phyloP scores from a whole-genome alignment of 2,113 vertebrate species.

The Brachyhypopomus gauderio region DNA sequence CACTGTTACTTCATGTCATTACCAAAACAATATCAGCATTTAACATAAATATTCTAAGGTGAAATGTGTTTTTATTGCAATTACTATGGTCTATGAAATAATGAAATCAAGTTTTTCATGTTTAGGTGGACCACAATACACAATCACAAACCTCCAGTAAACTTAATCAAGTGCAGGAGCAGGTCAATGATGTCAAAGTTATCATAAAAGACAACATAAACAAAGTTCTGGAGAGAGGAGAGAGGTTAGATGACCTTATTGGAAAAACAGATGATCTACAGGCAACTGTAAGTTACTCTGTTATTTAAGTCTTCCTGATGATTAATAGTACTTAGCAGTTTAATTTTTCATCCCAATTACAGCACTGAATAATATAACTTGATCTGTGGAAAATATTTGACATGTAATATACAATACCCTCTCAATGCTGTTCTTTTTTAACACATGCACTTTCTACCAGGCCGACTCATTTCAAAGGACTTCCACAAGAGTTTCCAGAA shows the following conservation, averaged over 20 bases:
- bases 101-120: not conserved
- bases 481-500: constrained; percentile 72
- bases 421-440: constrained; percentile 49
- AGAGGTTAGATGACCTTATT: constrained; percentile 73
- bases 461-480: constrained; percentile 78
- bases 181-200: constrained; percentile 83
- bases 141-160: constrained; percentile 59
- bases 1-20: not conserved
- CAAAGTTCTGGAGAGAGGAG: constrained; percentile 80
- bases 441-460: constrained; percentile 58
- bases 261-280: constrained; percentile 74
- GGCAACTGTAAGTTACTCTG: constrained; percentile 73
- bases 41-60: not conserved
- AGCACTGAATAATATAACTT: not conserved
- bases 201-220: constrained; percentile 82
- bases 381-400: not conserved
- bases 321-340: too few species aligned
- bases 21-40: too few species aligned
- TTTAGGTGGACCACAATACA: constrained; percentile 64
- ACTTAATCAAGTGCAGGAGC: constrained; percentile 71
- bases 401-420: not conserved
- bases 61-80: not conserved
- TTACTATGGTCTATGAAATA: not conserved
- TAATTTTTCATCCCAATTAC: not conserved
- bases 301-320: too few species aligned